Evolutionary conservation across 2,113 vertebrate species (phyloP).

Genomic region (Toxotes chatareus): DNA sequence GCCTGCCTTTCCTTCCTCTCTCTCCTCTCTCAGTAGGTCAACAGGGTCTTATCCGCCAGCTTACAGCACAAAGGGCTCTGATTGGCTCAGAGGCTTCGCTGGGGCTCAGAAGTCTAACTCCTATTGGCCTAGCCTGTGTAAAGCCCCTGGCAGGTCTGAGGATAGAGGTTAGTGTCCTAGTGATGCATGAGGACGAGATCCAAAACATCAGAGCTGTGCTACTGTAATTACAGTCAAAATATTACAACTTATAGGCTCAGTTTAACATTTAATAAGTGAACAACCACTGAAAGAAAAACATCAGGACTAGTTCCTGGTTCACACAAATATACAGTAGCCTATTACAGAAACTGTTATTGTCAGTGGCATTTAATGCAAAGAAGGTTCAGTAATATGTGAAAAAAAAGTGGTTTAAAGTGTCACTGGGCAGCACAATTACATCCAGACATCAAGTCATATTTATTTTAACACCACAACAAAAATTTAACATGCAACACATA

Average conservation of each 20-base stretch:
- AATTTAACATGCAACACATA: neutral
- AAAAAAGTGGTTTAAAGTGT: neutral
- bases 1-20: neutral
- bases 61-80: slow-evolving; percentile 59
- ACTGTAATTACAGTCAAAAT: slow-evolving; percentile 46
- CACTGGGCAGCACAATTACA: neutral
- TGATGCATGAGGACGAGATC: slow-evolving; percentile 30
- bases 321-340: neutral
- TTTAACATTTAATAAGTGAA: neutral
- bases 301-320: neutral
- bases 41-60: slow-evolving; percentile 74
- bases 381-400: neutral
- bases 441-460: neutral
- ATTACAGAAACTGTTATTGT: neutral
- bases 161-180: slow-evolving; percentile 58
- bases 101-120: slow-evolving; percentile 34
- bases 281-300: neutral
- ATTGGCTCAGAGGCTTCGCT: slow-evolving; percentile 59
- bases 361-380: neutral
- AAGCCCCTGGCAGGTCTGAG: slow-evolving; percentile 44
- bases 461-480: neutral
- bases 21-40: slow-evolving; percentile 73
- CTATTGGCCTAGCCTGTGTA: slow-evolving; percentile 50
- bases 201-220: slow-evolving; percentile 29
- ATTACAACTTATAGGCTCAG: neutral